Conservation (phyloP, 2,113 vertebrate species). For the Dipodomys stephensi region DNA sequence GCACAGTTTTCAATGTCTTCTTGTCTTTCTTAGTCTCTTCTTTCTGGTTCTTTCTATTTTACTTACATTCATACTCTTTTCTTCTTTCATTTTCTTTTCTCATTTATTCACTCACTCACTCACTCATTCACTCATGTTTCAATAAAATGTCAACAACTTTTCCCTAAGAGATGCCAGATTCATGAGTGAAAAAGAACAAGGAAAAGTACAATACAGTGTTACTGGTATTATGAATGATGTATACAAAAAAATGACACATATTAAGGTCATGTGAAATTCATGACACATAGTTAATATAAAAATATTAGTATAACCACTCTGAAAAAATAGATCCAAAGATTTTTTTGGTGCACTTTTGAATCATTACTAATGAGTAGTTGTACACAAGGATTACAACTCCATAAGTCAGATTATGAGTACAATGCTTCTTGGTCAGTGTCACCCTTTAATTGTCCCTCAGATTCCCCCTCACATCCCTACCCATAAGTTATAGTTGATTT, state of each 20-base stretch:
- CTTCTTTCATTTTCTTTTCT: background rate
- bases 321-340: background rate
- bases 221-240: background rate
- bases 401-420: too few species aligned
- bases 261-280: background rate
- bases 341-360: too few species aligned
- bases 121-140: background rate
- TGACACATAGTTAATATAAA: background rate
- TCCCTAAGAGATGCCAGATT: background rate
- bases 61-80: too few species aligned
- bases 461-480: too few species aligned
- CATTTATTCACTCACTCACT: background rate
- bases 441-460: too few species aligned
- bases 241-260: background rate
- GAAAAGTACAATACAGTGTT: background rate
- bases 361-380: too few species aligned
- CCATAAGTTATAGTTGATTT: too few species aligned
- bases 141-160: conserved; percentile 14
- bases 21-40: background rate
- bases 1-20: background rate
- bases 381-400: too few species aligned
- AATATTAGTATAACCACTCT: background rate
- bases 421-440: too few species aligned
- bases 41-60: background rate
- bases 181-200: background rate